Percentiles rank a stretch among this genome's conserved stretches.
Conservation (phyloP, 2,888 invertebrate genomes). For the Stratiomys singularior region DNA sequence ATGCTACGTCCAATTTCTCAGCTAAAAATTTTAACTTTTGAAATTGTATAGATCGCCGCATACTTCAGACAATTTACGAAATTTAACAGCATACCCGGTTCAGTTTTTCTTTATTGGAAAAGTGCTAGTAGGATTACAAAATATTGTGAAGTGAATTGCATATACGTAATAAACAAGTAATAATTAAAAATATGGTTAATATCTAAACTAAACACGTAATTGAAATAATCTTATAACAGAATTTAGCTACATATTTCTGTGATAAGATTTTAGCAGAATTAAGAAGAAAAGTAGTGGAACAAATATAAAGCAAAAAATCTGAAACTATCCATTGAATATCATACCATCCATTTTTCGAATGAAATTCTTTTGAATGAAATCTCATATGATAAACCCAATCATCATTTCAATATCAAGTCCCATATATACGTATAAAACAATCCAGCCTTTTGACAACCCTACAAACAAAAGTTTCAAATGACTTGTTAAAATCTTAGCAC, state of each 20-base stretch:
- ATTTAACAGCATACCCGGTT: no score
- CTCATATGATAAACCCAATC: slow-evolving; percentile 8
- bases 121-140: slow-evolving; percentile 13
- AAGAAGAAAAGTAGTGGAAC: not conserved
- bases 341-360: slow-evolving; percentile 44
- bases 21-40: no score
- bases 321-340: slow-evolving; percentile 16
- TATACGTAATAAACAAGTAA: slow-evolving; percentile 49
- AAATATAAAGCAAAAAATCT: slow-evolving; percentile 1
- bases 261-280: slow-evolving; percentile 50
- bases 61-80: no score
- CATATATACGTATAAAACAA: slow-evolving; percentile 30
- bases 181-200: slow-evolving; percentile 16
- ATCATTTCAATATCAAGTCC: slow-evolving; percentile 12
- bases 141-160: slow-evolving; percentile 46
- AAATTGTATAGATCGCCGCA: no score
- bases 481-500: slow-evolving; percentile 44
- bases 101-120: not conserved
- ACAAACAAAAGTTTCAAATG: not conserved
- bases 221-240: slow-evolving; percentile 24
- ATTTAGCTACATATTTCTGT: slow-evolving; percentile 50
- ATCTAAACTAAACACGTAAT: slow-evolving; percentile 28
- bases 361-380: no score
- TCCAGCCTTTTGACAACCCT: not conserved
- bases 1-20: no score